These are phyloP conservation scores for Cosmorhoe ocellata DNA, from an alignment of 2,888 invertebrate genomes.

Conservation along the genomic window DNA sequence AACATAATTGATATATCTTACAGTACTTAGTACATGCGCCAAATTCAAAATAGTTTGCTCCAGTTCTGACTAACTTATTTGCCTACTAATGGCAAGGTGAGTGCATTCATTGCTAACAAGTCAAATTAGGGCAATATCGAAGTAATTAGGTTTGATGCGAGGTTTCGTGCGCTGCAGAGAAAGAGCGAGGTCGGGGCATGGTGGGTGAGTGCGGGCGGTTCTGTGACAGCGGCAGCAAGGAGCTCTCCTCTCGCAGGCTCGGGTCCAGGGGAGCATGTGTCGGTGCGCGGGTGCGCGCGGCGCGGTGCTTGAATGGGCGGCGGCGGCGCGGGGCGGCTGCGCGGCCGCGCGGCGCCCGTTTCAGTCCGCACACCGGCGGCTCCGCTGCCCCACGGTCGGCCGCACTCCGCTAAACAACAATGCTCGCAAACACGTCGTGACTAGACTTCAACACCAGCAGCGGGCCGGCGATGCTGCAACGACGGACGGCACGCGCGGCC, in stretches of 20 bases:
- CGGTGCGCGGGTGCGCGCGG: slow-evolving; percentile 43
- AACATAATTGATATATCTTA: too few relatives aligned
- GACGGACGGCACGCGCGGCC: slow-evolving; percentile 73
- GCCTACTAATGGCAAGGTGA: slow-evolving; percentile 5
- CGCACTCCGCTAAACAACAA: slow-evolving; percentile 81
- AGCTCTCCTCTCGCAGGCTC: slow-evolving; percentile 44
- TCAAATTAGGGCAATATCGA: slow-evolving; percentile 15
- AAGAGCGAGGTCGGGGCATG: not conserved
- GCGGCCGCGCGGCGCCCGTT: slow-evolving; percentile 63
- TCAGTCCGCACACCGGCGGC: slow-evolving; percentile 82
- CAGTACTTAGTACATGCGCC: too few relatives aligned
- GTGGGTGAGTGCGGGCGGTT: slow-evolving; percentile 7
- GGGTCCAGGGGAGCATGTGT: slow-evolving; percentile 44
- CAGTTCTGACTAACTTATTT: slow-evolving; percentile 8
- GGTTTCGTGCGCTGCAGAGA: slow-evolving; percentile 13
- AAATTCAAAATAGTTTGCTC: slow-evolving; percentile 9
- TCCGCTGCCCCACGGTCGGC: slow-evolving; percentile 82
- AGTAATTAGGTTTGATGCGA: slow-evolving; percentile 13
- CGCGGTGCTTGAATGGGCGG: slow-evolving; percentile 49
- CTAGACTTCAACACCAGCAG: slow-evolving; percentile 64
- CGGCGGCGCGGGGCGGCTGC: slow-evolving; percentile 54
- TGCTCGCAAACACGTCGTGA: slow-evolving; percentile 77
- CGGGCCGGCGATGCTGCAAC: slow-evolving; percentile 72
- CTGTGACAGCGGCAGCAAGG: slow-evolving; percentile 33
- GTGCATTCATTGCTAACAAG: slow-evolving; percentile 9